Base-by-base conservation (phyloP, 2,113 vertebrate species). In the Ailurus styani region DNA sequence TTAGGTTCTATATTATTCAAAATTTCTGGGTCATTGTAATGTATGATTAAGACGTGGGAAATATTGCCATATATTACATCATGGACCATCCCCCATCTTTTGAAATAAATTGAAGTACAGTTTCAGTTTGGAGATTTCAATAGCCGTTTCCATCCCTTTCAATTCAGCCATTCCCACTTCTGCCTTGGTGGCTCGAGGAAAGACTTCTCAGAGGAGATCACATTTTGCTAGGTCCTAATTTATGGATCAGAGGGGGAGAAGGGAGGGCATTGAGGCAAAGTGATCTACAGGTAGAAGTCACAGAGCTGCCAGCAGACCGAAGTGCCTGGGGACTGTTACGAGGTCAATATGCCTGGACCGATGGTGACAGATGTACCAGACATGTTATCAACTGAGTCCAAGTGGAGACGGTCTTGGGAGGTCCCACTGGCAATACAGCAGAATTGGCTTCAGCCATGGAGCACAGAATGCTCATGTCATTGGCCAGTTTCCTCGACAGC, bases 51-150 rank as follows among this genome's bases (percentile, higher is more conserved):
- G 73, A 79, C 66, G 66, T 90, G 20, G 60, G 79, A 89, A 82
- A 54, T 12, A 27, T 13, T 27, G 57, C 50, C 29, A 42, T 70
- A 10, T 1, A 18, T 87, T n/a, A 40, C 20, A 52, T 6, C 6
- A 20, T 82, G 11, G 25, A 45, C 85, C 23, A 54, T 0, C 55
- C 54, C 27, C 37, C 15, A 47, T 87, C n/a, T 85, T 92, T 87
- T 83, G 81, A 91, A 92, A 72, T 81, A 93, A 93, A 95, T 89
- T 70, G 72, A 85, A 96, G 82, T 57, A 13, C 4, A 87, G 45
- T 60, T 57, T 92, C 40, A 54, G 62, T 75, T 54, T 92, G 84
- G 45, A 94, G 42, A 54, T 72, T 84, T 81, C 29, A n/a, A 0
- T 75, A 47, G 10, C 15, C 79, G 15, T 60, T 45, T 68, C 12